Conservation (phyloP, 2,113 vertebrate genomes). For the Meriones unguiculatus region DNA sequence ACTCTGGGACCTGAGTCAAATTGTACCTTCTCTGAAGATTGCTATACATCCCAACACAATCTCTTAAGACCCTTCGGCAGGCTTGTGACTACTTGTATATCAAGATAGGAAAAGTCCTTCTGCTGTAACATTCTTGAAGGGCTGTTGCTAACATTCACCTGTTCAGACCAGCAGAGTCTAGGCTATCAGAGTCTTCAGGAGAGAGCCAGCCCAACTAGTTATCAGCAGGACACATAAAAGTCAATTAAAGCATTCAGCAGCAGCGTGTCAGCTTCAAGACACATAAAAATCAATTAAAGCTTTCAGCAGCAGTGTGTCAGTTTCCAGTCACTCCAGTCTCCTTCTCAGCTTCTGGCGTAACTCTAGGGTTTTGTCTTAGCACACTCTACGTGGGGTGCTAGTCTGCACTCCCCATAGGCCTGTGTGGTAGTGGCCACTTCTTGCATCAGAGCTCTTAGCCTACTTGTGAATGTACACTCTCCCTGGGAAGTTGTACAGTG, state of each 20-base stretch:
- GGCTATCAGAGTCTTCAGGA: not conserved
- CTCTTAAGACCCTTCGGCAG: not conserved
- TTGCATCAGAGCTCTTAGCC: not conserved
- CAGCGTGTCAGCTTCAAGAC: not conserved
- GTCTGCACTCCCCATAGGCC: not conserved
- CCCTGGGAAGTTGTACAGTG: too few relatives aligned
- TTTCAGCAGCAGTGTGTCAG: not conserved
- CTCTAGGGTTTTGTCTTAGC: not conserved
- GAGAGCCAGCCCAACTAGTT: not conserved
- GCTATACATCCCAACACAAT: not conserved
- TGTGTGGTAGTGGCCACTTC: not conserved
- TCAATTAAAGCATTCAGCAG: not conserved
- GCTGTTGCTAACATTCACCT: not conserved
- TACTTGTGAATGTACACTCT: not conserved
- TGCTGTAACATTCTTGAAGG: not conserved
- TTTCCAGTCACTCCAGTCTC: not conserved
- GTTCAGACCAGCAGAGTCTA: not conserved
- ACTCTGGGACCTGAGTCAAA: not conserved
- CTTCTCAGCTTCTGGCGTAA: not conserved
- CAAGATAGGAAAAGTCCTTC: not conserved
- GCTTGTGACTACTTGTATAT: not conserved
- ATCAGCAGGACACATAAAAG: not conserved
- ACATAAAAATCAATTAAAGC: not conserved
- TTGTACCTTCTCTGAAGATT: not conserved
- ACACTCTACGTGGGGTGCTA: not conserved